Evolutionary conservation across 1,140 invertebrate genomes (phyloP), one percentile per base, ranked within the genome.

Genomic region (Kradibia gibbosae): DNA sequence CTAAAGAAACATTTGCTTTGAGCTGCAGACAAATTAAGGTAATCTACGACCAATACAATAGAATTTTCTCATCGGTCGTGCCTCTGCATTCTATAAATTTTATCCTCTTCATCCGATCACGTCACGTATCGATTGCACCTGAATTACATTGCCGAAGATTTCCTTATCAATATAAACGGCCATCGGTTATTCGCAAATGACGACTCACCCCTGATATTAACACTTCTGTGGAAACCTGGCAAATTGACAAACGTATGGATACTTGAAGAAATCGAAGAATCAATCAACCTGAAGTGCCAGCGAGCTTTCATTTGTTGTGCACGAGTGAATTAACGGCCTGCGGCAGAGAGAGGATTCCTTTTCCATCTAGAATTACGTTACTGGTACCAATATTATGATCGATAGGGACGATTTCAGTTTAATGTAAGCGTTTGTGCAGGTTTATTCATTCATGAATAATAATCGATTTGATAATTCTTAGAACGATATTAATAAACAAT

Each of bases 321-420:
- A 55, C 34, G 53, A 28, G 67, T 8, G 20, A 34, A 74, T 74
- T 55, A 55, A 7, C 31, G 34, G 39, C 20, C 57, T 11, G 25
- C 22, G 57, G 31, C n/a, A n/a, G n/a, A n/a, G n/a, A n/a, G n/a
- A n/a, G n/a, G 7, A 31, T 53, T 53, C 25, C 28, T 73, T 48
- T 53, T 57, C 34, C 53, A 20, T 67, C 62, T 39, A 17, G 22
- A 25, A 60, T 62, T 34, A 15, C 55, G 25, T 2, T 31, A 53
- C n/a, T 22, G 1, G 20, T 4, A 48, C 36, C n/a, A 3, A 48
- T 15, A 78, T 78, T 70, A n/a, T 65, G 17, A 78, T 78, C 77
- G 77, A 78, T 78, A 10, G 17, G 25, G 5, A 45, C n/a, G 17
- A 70, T n/a, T 60, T n/a, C 11, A 75, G 15, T 20, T 5, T 20